Conservation (phyloP, 1,140 invertebrate species). For the Macrocentrus cingulum region DNA sequence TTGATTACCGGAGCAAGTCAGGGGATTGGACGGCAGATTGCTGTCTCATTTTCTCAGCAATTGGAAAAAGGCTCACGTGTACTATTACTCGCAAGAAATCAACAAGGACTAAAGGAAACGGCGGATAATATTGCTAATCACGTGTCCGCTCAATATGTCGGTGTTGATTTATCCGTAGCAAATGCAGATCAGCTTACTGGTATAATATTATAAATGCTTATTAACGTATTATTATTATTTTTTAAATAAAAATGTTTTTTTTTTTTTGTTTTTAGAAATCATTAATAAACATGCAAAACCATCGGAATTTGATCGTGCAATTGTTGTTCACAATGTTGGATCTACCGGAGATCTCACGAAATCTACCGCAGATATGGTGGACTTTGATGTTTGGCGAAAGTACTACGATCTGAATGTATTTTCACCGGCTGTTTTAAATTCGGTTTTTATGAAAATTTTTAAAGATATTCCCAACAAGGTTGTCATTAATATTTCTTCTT, state of each 20-base stretch:
- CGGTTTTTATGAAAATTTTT: constrained; percentile 69
- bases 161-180: constrained; percentile 63
- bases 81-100: constrained; percentile 76
- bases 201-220: too few relatives aligned
- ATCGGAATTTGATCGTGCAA: constrained; percentile 65
- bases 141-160: constrained; percentile 59
- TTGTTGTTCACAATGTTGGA: constrained; percentile 91
- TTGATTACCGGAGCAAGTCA: constrained; percentile 84
- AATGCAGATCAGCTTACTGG: constrained; percentile 56
- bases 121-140: constrained; percentile 51
- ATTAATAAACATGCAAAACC: constrained; percentile 51
- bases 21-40: constrained; percentile 81
- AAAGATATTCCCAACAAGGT: constrained; percentile 52
- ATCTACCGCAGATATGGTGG: constrained; percentile 62
- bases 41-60: constrained; percentile 67
- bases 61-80: constrained; percentile 68
- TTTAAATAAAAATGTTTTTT: too few relatives aligned
- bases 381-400: constrained; percentile 64
- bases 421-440: constrained; percentile 75
- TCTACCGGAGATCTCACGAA: constrained; percentile 76
- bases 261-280: constrained; percentile 43
- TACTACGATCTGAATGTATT: constrained; percentile 83
- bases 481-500: constrained; percentile 87
- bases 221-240: too few relatives aligned
- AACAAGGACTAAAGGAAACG: constrained; percentile 66